A percentile compares a stretch with the other conserved stretches of the same genome.
Evolutionary conservation across 2,113 vertebrate species (phyloP).

Genomic region (Vulpes ferrilata): DNA sequence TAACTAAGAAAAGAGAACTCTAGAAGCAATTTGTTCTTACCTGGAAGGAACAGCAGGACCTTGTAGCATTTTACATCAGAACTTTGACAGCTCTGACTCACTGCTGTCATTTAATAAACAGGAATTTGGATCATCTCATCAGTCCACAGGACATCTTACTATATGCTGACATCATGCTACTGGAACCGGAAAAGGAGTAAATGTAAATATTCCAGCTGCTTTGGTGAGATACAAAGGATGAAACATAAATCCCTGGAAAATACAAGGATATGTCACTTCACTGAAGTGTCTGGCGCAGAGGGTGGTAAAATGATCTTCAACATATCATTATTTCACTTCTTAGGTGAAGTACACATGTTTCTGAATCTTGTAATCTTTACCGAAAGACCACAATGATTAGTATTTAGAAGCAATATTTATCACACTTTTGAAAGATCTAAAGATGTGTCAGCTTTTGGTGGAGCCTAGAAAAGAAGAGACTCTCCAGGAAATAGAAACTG

Average conservation of each 20-base stretch:
- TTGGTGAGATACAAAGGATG: background rate
- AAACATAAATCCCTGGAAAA: conserved; percentile 21
- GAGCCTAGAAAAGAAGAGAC: background rate
- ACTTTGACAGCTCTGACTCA: background rate
- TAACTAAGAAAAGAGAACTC: background rate
- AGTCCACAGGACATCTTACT: background rate
- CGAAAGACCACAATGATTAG: background rate
- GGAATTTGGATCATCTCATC: background rate
- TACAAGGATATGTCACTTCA: background rate
- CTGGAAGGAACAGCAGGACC: background rate
- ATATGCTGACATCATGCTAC: background rate
- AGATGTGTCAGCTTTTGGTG: background rate
- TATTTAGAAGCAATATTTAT: background rate
- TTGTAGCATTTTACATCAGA: background rate
- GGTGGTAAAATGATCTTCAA: background rate
- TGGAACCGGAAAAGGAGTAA: background rate
- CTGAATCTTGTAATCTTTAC: background rate
- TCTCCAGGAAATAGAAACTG: background rate
- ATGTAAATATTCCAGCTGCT: background rate
- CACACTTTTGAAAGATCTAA: background rate
- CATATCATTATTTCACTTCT: background rate
- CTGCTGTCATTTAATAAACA: background rate
- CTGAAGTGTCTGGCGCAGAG: background rate
- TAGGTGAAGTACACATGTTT: background rate
- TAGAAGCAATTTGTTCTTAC: background rate